Conservation (phyloP, 2,113 vertebrate species). For the Rhynchomys soricoides region DNA sequence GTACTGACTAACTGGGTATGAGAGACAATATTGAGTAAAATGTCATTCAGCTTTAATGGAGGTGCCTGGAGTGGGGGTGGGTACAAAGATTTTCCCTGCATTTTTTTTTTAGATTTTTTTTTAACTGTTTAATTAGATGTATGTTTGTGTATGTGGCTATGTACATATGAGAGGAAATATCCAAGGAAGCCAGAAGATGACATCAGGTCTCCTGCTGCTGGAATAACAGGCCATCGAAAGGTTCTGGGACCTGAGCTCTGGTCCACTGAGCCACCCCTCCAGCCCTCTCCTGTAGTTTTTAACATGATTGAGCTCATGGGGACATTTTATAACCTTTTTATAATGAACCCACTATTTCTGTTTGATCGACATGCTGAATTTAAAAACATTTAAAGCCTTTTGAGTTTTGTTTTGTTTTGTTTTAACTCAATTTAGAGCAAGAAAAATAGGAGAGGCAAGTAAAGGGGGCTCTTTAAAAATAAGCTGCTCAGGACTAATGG, state of each 20-base stretch:
- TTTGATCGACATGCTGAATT: background rate
- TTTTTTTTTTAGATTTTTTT: background rate
- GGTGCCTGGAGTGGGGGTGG: background rate
- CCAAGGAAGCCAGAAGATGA: background rate
- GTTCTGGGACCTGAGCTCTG: background rate
- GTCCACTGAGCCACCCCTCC: background rate
- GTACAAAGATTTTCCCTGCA: background rate
- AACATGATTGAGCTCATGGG: background rate
- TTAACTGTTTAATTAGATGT: background rate
- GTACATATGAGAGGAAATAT: background rate
- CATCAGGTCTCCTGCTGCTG: background rate
- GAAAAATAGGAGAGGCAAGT: background rate
- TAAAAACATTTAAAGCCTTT: constrained; percentile 17
- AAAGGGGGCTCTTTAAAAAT: background rate
- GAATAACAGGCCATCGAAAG: background rate
- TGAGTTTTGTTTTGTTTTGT: background rate
- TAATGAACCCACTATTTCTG: background rate
- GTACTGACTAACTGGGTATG: background rate
- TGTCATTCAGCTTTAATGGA: background rate
- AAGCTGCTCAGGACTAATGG: background rate
- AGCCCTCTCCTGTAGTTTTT: background rate
- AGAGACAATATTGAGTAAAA: background rate
- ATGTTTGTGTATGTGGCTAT: background rate
- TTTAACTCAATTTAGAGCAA: background rate
- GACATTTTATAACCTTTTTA: background rate